Percentiles rank a stretch among this genome's conserved stretches.
Conservation (phyloP, 2,113 vertebrate genomes). For the Seriola rivoliana region DNA sequence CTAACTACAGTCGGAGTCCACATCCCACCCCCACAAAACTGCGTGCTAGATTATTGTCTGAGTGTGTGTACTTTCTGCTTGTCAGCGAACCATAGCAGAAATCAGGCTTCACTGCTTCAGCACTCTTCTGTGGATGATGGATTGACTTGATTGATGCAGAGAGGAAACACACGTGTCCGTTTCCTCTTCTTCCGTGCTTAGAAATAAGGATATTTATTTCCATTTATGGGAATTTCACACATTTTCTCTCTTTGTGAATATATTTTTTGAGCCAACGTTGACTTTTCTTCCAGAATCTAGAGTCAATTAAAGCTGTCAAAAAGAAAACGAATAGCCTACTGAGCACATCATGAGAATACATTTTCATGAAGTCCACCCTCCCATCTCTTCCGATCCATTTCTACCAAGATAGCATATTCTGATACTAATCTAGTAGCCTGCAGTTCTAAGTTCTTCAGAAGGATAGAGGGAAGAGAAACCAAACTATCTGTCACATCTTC, state of each 20-base stretch:
- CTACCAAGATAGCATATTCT: not conserved
- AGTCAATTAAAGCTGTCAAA: not conserved
- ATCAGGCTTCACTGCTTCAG: constrained; percentile 23
- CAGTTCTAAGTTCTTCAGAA: not conserved
- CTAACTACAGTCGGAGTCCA: constrained; percentile 5
- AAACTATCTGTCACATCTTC: not conserved
- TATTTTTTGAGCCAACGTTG: not conserved
- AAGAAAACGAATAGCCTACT: constrained; percentile 18
- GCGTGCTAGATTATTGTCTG: not conserved
- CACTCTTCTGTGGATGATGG: constrained; percentile 27
- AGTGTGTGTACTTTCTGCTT: not conserved
- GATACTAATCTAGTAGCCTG: constrained; percentile 7
- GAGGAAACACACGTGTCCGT: constrained; percentile 13
- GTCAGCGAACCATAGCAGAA: constrained; percentile 12
- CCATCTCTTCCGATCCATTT: not conserved
- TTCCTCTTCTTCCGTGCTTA: not conserved
- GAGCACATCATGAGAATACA: constrained; percentile 18
- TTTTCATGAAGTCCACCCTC: not conserved
- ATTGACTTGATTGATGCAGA: constrained; percentile 31
- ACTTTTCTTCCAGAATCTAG: not conserved
- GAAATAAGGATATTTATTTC: not conserved
- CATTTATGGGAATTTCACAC: not conserved
- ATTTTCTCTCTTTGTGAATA: not conserved
- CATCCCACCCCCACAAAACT: constrained; percentile 4
- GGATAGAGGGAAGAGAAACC: not conserved